Conservation (phyloP, 2,888 invertebrate species). For the Lepidocyrtoides sp. region DNA sequence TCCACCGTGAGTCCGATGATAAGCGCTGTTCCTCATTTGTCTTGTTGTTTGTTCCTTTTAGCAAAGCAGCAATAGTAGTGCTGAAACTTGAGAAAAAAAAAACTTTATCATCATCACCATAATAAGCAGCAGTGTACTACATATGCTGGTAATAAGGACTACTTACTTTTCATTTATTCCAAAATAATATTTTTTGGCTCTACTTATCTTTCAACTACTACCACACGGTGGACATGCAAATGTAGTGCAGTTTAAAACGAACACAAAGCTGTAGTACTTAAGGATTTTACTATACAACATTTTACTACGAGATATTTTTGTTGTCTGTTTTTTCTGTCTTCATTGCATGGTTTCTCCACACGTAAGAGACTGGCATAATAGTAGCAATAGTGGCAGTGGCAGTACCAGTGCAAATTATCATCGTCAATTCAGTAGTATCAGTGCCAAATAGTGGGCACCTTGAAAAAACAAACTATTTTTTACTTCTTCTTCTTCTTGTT, state of each 20-base stretch:
- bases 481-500: slow-evolving; percentile 21
- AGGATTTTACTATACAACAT: slow-evolving; percentile 23
- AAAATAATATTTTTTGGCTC: slow-evolving; percentile 15
- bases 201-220: neutral
- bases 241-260: slow-evolving; percentile 19
- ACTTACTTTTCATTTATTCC: neutral
- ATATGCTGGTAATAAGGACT: neutral
- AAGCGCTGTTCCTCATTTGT: slow-evolving; percentile 32
- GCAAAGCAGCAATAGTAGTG: neutral
- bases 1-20: slow-evolving; percentile 35
- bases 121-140: neutral
- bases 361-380: slow-evolving; percentile 15
- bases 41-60: slow-evolving; percentile 1
- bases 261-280: neutral
- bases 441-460: slow-evolving; percentile 65
- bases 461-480: slow-evolving; percentile 56
- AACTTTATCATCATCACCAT: neutral
- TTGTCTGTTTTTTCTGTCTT: neutral
- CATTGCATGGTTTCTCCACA: neutral
- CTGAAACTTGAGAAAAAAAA: neutral
- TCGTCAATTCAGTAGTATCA: slow-evolving; percentile 32
- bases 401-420: slow-evolving; percentile 48
- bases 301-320: neutral
- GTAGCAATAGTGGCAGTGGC: slow-evolving; percentile 46
- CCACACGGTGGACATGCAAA: slow-evolving; percentile 17